These are phyloP conservation scores for Sinocyclocheilus maitianheensis DNA, from an alignment of 2,113 vertebrate genomes.

Conservation along the genomic window DNA sequence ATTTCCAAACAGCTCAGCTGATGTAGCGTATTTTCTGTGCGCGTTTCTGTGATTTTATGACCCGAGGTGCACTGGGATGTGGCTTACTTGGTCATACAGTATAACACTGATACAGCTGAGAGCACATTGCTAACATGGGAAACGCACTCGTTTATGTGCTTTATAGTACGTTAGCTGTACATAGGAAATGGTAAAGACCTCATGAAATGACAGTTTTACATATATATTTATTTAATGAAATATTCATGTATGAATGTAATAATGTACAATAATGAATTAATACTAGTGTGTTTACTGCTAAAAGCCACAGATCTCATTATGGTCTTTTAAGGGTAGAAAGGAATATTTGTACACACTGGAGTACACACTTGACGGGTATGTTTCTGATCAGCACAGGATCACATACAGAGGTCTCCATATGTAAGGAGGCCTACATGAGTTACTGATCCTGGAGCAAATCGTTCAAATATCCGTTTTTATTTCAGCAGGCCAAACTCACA, in stretches of 20 bases:
- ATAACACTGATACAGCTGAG: neutral
- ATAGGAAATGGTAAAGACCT: neutral
- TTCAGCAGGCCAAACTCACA: constrained; percentile 3
- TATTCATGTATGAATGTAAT: too few species aligned
- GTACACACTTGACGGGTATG: neutral
- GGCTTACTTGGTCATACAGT: too few species aligned
- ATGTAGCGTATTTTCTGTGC: constrained; percentile 10
- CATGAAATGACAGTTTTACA: neutral
- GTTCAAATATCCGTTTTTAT: neutral
- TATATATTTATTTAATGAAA: neutral
- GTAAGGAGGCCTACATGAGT: neutral
- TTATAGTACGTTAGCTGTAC: neutral
- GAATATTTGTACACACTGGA: neutral
- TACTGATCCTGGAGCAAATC: neutral
- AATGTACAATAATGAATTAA: too few species aligned
- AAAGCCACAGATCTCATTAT: neutral
- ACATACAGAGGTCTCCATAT: neutral
- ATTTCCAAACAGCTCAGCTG: constrained; percentile 21
- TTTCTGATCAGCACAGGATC: neutral
- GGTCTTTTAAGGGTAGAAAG: neutral
- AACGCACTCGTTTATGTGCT: neutral
- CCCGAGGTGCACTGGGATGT: neutral
- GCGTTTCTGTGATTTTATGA: neutral
- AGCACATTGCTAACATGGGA: constrained; percentile 25
- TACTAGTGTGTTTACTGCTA: neutral